Percentiles rank a stretch among this genome's conserved stretches.
These are phyloP conservation scores for Drosophila lini DNA, from an alignment of 1,140 invertebrate genomes.

Conservation along the genomic window DNA sequence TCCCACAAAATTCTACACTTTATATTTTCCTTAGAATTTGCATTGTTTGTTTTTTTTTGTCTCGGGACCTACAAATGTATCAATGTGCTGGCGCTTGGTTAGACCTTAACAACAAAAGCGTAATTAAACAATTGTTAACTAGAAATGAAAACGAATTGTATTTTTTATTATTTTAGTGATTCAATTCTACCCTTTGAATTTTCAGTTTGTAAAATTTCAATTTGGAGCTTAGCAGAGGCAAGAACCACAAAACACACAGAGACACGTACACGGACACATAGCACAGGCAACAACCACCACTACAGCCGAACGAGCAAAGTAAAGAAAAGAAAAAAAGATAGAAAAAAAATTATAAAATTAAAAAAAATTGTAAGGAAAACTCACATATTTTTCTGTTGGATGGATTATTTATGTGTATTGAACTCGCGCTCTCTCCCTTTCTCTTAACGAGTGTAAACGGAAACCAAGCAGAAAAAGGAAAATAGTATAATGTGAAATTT, in stretches of 20 bases:
- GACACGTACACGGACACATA: slow-evolving; percentile 36
- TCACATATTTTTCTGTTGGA: slow-evolving; percentile 41
- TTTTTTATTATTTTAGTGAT: slow-evolving; percentile 21
- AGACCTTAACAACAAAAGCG: slow-evolving; percentile 24
- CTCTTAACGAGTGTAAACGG: slow-evolving; percentile 24
- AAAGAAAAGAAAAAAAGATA: slow-evolving; percentile 31
- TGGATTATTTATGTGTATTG: slow-evolving; percentile 44
- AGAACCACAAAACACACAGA: slow-evolving; percentile 19
- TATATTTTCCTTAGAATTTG: slow-evolving; percentile 22
- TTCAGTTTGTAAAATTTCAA: slow-evolving; percentile 19
- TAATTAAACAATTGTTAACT: slow-evolving; percentile 50
- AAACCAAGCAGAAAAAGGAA: slow-evolving; percentile 23
- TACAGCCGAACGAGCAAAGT: slow-evolving; percentile 70
- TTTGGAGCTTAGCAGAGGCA: slow-evolving; percentile 44
- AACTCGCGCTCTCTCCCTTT: slow-evolving; percentile 18
- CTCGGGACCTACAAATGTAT: slow-evolving; percentile 14
- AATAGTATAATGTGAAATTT: slow-evolving; percentile 48
- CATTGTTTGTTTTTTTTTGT: slow-evolving; percentile 8
- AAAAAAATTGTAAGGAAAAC: slow-evolving; percentile 40
- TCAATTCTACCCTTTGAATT: background rate
- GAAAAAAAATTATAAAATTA: slow-evolving; percentile 8
- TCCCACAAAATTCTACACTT: slow-evolving; percentile 21
- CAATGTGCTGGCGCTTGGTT: slow-evolving; percentile 37
- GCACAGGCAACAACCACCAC: slow-evolving; percentile 77
- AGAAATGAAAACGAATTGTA: slow-evolving; percentile 18